These are phyloP conservation scores for Uromys caudimaculatus DNA, from an alignment of 2,797 vertebrate genomes.

Conservation along the genomic window DNA sequence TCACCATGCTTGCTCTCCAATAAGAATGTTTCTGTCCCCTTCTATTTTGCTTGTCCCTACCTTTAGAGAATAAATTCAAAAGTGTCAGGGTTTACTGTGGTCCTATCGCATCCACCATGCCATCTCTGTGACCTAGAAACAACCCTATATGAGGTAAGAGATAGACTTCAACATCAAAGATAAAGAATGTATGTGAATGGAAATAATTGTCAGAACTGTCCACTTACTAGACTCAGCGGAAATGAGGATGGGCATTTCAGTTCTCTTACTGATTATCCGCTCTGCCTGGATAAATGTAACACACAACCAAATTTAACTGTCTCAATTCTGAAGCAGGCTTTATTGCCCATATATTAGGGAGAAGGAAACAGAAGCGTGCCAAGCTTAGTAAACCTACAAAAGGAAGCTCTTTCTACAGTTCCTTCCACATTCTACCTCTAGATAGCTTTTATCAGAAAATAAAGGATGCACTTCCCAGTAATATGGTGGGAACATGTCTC, in stretches of 20 bases:
- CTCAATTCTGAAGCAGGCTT: background rate
- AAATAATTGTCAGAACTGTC: background rate
- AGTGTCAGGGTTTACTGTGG: background rate
- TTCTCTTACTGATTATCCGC: background rate
- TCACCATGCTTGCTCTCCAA: background rate
- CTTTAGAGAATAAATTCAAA: background rate
- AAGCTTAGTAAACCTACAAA: background rate
- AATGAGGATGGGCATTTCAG: background rate
- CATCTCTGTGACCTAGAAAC: background rate
- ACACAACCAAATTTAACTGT: background rate
- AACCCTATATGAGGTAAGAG: fast-evolving
- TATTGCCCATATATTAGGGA: background rate
- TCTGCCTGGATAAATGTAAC: background rate
- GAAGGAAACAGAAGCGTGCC: background rate
- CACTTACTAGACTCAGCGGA: background rate
- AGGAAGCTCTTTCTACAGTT: background rate
- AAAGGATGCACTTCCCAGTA: background rate
- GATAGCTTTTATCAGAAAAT: conserved; percentile 9
- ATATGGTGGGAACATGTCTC: background rate
- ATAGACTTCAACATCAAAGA: background rate
- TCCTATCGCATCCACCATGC: background rate
- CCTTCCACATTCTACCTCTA: background rate
- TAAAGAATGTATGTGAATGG: background rate
- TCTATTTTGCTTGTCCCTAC: background rate
- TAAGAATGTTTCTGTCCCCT: background rate